Base-by-base conservation (phyloP, 2,797 vertebrate species). In the Enteromius argenteus region DNA sequence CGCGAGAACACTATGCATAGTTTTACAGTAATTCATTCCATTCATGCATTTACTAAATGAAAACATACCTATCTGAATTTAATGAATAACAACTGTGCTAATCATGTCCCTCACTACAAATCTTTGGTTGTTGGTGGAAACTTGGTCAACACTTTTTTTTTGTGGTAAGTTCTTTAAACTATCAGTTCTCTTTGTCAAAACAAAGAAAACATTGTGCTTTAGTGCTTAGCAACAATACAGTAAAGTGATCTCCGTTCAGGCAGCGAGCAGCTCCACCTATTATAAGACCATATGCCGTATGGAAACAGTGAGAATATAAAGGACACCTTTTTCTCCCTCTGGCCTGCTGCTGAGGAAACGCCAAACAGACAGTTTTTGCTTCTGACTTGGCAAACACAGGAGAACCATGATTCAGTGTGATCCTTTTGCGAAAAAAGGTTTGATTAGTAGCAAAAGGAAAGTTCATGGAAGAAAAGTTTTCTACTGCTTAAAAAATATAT, bases 181-280 rank as follows among this genome's bases (percentile, higher is more conserved):
- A 60, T 78, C 71, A 64, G 27, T 27, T 51, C 46, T 27, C 75
- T 51, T 17, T 51, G 66, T 72, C 30, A 62, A 66, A 76, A 84
- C 75, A 86, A 87, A 85, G 69, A 60, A 78, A 76, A 89, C 79
- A 81, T 80, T 81, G 80, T 82, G 74, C 75, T 66, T 71, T 44
- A 74, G 81, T 49, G 71, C 86, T 84, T 83, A 90, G 86, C 81
- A 85, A 87, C 88, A 88, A 78, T 79, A 79, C 80, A 68, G 83
- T 85, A 84, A 85, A 84, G 74, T 32, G 32, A 85, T 81, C 80
- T 84, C 74, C 51, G 32, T 64, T 62, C 37, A 58, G 68, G 44
- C 44, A 73, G 53, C 32, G 67, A 73, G 62, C 44, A 21, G n/a
- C 76, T 51, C 51, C 67, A 51, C 80, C 72, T 79, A 19, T 60